Evolutionary conservation across 1,140 invertebrate genomes (phyloP).

Genomic region (Sminthurides bifidus): DNA sequence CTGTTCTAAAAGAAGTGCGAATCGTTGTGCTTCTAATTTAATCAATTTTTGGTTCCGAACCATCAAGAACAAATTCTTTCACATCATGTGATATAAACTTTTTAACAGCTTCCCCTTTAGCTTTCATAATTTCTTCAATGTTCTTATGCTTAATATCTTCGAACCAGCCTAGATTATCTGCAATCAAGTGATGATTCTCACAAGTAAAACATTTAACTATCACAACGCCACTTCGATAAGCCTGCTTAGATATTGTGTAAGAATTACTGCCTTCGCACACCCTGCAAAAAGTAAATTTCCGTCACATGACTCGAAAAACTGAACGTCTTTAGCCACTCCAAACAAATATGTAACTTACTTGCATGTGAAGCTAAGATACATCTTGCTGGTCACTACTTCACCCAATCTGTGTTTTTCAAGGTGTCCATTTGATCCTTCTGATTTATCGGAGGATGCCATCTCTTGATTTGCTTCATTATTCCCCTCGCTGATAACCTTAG

Average conservation of each 20-base stretch:
- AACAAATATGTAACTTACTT: conserved; percentile 20
- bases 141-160: conserved; percentile 40
- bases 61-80: conserved; percentile 22
- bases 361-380: conserved; percentile 29
- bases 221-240: conserved; percentile 44
- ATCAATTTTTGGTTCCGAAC: no score
- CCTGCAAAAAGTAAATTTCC: conserved; percentile 8
- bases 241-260: conserved; percentile 41
- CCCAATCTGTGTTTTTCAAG: background rate
- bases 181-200: conserved; percentile 43
- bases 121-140: conserved; percentile 43
- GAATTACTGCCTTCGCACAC: conserved; percentile 28
- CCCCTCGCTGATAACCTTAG: no score
- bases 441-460: no score
- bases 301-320: background rate
- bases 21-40: no score
- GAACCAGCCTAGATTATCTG: conserved; percentile 47
- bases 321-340: background rate
- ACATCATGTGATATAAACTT: conserved; percentile 16
- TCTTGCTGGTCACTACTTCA: conserved; percentile 1
- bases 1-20: no score
- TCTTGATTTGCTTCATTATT: no score
- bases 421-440: no score
- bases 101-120: conserved; percentile 40
- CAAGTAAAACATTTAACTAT: conserved; percentile 43